Conservation (phyloP, 2,797 vertebrate species). For the Phalanger gymnotis region DNA sequence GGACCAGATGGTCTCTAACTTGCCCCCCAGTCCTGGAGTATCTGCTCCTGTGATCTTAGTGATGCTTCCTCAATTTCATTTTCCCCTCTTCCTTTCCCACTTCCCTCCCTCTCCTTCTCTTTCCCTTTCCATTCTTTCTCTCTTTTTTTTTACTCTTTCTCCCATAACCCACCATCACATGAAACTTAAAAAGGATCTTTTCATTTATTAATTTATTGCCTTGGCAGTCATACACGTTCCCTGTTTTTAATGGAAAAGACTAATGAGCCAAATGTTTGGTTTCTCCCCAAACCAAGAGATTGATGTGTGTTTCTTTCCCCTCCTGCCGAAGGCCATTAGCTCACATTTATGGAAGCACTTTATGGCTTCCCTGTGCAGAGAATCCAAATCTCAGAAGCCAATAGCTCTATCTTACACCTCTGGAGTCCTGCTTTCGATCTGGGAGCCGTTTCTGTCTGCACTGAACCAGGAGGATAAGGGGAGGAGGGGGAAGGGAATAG, state of each 20-base stretch:
- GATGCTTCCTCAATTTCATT: not conserved
- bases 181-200: not conserved
- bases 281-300: not conserved
- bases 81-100: not conserved
- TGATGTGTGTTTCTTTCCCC: not conserved
- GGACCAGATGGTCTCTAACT: not conserved
- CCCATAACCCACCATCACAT: not conserved
- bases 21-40: not conserved
- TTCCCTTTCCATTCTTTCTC: not conserved
- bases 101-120: not conserved
- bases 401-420: not conserved
- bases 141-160: not conserved
- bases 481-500: not conserved
- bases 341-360: not conserved
- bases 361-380: not conserved
- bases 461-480: not conserved
- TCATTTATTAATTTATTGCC: not conserved
- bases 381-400: not conserved
- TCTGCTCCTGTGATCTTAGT: not conserved
- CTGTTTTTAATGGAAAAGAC: not conserved
- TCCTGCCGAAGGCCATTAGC: not conserved
- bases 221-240: not conserved
- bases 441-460: not conserved
- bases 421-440: not conserved
- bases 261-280: not conserved